These are phyloP conservation scores for Epizoanthus fatuus DNA, from an alignment of 92 coral and sea anemone species.

Conservation along the genomic window DNA sequence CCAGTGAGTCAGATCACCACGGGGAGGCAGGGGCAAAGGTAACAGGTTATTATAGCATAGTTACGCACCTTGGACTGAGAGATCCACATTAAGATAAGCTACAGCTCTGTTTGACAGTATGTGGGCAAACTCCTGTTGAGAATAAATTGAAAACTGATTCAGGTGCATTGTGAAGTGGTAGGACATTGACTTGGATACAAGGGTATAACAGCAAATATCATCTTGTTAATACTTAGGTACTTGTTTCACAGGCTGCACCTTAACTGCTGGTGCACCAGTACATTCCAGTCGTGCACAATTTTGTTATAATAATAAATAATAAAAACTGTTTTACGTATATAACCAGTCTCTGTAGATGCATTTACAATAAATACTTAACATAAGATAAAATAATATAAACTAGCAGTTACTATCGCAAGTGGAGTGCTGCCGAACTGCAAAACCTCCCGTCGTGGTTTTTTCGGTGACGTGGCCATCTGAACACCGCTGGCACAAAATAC, in stretches of 20 bases:
- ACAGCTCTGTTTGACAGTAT: constrained; percentile 81
- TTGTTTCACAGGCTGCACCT: not conserved
- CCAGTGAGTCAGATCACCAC: not conserved
- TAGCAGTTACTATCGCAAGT: too few species aligned
- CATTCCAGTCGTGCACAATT: too few species aligned
- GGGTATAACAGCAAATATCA: not conserved
- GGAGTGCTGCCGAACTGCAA: too few species aligned
- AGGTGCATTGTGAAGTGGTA: not conserved
- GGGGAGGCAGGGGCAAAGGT: not conserved
- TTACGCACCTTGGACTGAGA: constrained; percentile 73
- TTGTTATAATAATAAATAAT: too few species aligned
- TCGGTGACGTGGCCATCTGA: too few species aligned
- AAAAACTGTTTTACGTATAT: too few species aligned
- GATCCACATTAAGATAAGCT: constrained; percentile 81
- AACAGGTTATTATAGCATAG: not conserved
- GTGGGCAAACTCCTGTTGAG: constrained; percentile 76
- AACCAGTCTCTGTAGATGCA: too few species aligned
- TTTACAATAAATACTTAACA: too few species aligned
- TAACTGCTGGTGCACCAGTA: too few species aligned
- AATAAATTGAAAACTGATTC: not conserved
- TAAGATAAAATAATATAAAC: too few species aligned
- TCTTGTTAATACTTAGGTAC: not conserved
- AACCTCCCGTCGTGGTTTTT: too few species aligned
- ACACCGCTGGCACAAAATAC: too few species aligned
- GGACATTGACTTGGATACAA: not conserved